Percentiles rank a stretch among this genome's conserved stretches.
These are phyloP conservation scores for Myotis planiceps DNA, from an alignment of 2,797 vertebrate species.

Conservation along the genomic window DNA sequence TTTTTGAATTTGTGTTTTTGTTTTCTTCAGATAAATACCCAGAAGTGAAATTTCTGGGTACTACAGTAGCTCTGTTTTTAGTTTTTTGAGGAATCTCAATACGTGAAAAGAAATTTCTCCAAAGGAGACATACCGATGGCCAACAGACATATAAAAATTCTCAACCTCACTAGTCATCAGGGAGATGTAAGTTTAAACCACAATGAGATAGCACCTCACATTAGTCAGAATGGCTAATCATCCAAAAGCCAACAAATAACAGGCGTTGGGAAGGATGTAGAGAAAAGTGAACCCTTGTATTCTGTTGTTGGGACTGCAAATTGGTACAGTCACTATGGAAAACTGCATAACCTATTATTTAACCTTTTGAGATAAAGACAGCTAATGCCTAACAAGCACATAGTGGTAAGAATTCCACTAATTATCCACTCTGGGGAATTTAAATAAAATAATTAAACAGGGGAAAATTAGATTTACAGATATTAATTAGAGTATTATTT, in stretches of 20 bases:
- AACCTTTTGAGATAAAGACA: not conserved
- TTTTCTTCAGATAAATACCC: not conserved
- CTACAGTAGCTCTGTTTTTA: not conserved
- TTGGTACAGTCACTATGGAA: not conserved
- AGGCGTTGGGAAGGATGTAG: not conserved
- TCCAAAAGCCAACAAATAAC: not conserved
- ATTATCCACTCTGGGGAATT: not conserved
- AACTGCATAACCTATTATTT: not conserved
- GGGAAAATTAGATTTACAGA: constrained; percentile 23
- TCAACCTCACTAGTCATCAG: not conserved
- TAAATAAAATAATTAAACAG: constrained; percentile 15
- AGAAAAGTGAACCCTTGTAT: not conserved
- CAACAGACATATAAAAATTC: not conserved
- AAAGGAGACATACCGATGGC: not conserved
- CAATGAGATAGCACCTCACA: not conserved
- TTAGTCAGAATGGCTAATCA: not conserved
- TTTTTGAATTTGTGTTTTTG: not conserved
- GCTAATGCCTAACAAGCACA: not conserved
- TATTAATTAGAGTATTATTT: constrained; percentile 7
- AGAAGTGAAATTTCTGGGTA: not conserved
- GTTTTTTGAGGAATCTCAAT: not conserved
- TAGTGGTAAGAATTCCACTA: not conserved
- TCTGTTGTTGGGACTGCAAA: not conserved
- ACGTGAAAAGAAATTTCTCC: not conserved
- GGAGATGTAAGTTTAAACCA: not conserved